Percentiles rank a stretch among this genome's conserved stretches.
These are phyloP conservation scores for Archegozetes longisetosus DNA, from an alignment of 1,140 invertebrate genomes.

Conservation along the genomic window DNA sequence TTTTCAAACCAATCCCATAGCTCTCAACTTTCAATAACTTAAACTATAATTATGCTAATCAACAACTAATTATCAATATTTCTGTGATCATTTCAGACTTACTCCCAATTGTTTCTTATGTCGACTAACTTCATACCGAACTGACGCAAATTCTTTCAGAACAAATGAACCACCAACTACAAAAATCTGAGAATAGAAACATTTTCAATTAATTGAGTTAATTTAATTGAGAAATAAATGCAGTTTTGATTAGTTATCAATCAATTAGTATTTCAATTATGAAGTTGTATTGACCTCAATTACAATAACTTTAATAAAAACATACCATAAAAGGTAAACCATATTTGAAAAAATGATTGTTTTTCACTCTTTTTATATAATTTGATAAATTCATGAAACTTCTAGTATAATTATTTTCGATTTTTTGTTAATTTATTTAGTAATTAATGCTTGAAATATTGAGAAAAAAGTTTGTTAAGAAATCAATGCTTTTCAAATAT, in stretches of 20 bases:
- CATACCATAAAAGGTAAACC: slow-evolving; percentile 14
- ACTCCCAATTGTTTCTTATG: neutral
- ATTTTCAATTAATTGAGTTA: neutral
- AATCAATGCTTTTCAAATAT: too few relatives aligned
- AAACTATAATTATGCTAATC: neutral
- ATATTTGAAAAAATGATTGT: slow-evolving; percentile 7
- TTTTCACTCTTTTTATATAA: neutral
- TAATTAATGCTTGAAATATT: too few relatives aligned
- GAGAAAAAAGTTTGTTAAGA: too few relatives aligned
- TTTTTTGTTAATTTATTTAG: too few relatives aligned
- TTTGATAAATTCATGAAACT: neutral
- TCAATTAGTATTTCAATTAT: neutral
- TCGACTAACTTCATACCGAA: slow-evolving; percentile 13
- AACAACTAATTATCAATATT: neutral
- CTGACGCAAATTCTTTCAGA: slow-evolving; percentile 5
- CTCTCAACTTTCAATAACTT: too few relatives aligned
- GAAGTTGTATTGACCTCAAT: neutral
- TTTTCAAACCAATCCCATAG: too few relatives aligned
- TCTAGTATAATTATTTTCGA: too few relatives aligned
- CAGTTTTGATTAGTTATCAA: too few relatives aligned
- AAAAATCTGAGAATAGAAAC: slow-evolving; percentile 1
- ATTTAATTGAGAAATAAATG: neutral
- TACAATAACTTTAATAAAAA: too few relatives aligned
- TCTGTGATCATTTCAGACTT: slow-evolving; percentile 3
- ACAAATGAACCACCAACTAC: slow-evolving; percentile 15